phyloP scores from a whole-genome alignment of 2,888 invertebrate genomes.

The Pandemis corylana region DNA sequence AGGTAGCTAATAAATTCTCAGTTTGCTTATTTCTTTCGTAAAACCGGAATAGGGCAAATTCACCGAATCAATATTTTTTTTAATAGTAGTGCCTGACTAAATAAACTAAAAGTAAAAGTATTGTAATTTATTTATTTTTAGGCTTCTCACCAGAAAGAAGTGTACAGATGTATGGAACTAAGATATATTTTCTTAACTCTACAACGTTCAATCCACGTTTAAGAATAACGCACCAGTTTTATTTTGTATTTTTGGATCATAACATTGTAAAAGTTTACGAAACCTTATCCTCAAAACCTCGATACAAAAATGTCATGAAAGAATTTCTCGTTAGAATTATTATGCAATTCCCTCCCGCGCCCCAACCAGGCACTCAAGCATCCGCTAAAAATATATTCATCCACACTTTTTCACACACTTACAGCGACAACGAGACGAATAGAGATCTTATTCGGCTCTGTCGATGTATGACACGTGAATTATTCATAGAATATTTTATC shows the following conservation, averaged over 20 bases:
- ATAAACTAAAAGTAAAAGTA: too few species aligned
- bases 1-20: too few species aligned
- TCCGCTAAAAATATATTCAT: conserved; percentile 50
- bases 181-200: too few species aligned
- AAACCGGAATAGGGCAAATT: too few species aligned
- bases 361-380: conserved; percentile 19
- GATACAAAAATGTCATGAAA: conserved; percentile 13
- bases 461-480: conserved; percentile 74
- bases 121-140: too few species aligned
- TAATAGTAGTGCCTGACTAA: too few species aligned
- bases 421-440: conserved; percentile 55
- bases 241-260: not conserved
- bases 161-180: too few species aligned
- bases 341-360: conserved; percentile 27
- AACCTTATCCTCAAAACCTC: not conserved
- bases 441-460: conserved; percentile 65
- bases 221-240: not conserved
- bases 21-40: too few species aligned
- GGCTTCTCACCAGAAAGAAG: too few species aligned
- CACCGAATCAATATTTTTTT: too few species aligned
- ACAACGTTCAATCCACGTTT: too few species aligned
- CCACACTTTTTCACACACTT: conserved; percentile 50
- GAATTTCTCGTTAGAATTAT: conserved; percentile 31
- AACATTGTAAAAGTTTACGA: not conserved
- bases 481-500: conserved; percentile 80